phyloP scores from a whole-genome alignment of 1,140 invertebrate species.

The Scaptomyza hsui region DNA sequence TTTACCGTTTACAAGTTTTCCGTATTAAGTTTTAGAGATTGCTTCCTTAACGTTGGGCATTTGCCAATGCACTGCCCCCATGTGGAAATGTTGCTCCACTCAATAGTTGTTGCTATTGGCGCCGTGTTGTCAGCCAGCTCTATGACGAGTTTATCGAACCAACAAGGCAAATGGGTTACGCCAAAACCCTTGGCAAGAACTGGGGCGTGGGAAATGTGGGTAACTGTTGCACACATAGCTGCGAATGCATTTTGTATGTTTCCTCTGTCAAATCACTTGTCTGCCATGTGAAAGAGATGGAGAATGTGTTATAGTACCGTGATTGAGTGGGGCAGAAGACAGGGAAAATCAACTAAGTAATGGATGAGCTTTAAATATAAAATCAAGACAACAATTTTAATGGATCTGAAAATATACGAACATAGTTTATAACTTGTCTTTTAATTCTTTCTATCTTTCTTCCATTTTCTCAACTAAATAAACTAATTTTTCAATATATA shows the following conservation, averaged over 20 bases:
- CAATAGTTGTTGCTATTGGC: slow-evolving; percentile 29
- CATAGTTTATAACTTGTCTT: too few species aligned
- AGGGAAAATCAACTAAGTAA: not conserved
- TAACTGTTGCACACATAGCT: slow-evolving; percentile 44
- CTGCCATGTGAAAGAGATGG: slow-evolving; percentile 6
- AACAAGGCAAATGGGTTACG: slow-evolving; percentile 59
- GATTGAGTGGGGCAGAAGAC: slow-evolving; percentile 9
- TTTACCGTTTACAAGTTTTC: slow-evolving; percentile 67
- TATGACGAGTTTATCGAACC: slow-evolving; percentile 69
- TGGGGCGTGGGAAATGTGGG: too few species aligned
- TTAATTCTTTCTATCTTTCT: too few species aligned
- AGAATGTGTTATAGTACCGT: slow-evolving; percentile 7
- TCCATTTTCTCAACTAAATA: not conserved
- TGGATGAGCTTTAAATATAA: not conserved
- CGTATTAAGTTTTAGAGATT: slow-evolving; percentile 63
- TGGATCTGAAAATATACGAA: too few species aligned
- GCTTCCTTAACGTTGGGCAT: slow-evolving; percentile 63
- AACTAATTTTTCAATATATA: slow-evolving; percentile 4
- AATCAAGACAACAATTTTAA: too few species aligned
- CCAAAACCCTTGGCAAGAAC: slow-evolving; percentile 1
- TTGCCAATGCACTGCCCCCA: slow-evolving; percentile 53
- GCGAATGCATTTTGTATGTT: slow-evolving; percentile 46
- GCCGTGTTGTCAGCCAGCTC: slow-evolving; percentile 36
- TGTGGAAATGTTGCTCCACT: slow-evolving; percentile 40
- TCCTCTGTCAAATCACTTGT: slow-evolving; percentile 21